phyloP scores from a whole-genome alignment of 1,140 invertebrate species.

The Leucophenga varia region DNA sequence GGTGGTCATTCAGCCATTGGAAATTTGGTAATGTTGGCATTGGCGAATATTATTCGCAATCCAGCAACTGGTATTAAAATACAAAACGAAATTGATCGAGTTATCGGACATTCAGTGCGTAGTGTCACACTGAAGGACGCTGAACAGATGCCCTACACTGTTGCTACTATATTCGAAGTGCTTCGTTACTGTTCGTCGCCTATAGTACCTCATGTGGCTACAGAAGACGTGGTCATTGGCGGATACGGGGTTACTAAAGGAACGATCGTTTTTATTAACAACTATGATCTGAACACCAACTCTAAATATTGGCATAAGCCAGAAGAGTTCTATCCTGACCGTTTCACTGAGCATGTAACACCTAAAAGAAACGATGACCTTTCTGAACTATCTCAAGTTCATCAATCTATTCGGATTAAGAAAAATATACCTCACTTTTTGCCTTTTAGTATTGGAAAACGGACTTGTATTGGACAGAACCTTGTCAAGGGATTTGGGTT shows the following conservation, averaged over 20 bases:
- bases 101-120: slow-evolving; percentile 59
- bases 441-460: slow-evolving; percentile 84
- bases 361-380: too few relatives aligned
- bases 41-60: slow-evolving; percentile 68
- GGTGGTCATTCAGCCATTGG: slow-evolving; percentile 85
- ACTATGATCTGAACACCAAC: slow-evolving; percentile 80
- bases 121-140: slow-evolving; percentile 68
- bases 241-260: slow-evolving; percentile 78
- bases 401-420: slow-evolving; percentile 50
- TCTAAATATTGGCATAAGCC: slow-evolving; percentile 73
- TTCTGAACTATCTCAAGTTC: slow-evolving; percentile 55
- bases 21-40: slow-evolving; percentile 75
- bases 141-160: slow-evolving; percentile 73
- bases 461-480: slow-evolving; percentile 87
- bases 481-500: slow-evolving; percentile 78
- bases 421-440: slow-evolving; percentile 72
- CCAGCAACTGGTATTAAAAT: slow-evolving; percentile 67
- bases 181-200: slow-evolving; percentile 80
- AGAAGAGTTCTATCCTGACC: slow-evolving; percentile 68
- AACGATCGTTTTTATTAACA: slow-evolving; percentile 85
- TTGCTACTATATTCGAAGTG: slow-evolving; percentile 79
- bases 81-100: slow-evolving; percentile 68
- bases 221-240: slow-evolving; percentile 70
- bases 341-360: slow-evolving; percentile 67
- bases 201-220: slow-evolving; percentile 88